Conservation (phyloP, 2,888 invertebrate species). For the Tachystola acroxantha region DNA sequence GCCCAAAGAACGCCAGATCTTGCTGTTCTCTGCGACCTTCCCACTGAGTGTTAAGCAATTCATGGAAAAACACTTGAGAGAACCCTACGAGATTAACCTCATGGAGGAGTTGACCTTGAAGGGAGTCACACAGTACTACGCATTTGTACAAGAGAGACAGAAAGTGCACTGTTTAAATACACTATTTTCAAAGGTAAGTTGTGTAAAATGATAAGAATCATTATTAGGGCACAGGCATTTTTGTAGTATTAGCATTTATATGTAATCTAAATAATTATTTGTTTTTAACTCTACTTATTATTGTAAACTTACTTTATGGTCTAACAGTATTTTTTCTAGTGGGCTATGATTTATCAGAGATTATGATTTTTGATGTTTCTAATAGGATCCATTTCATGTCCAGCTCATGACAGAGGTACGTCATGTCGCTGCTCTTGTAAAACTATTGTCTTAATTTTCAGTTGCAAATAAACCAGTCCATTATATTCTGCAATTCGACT, state of each 20-base stretch:
- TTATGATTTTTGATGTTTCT: too few relatives aligned
- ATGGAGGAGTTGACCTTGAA: constrained; percentile 99
- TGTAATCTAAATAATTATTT: too few relatives aligned
- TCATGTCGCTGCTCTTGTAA: too few relatives aligned
- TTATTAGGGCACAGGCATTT: too few relatives aligned
- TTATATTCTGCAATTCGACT: constrained; percentile 99
- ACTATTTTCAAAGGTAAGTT: constrained; percentile 94
- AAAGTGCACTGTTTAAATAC: constrained; percentile 99
- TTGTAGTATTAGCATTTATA: too few relatives aligned
- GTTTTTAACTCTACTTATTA: too few relatives aligned
- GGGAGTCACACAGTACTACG: constrained; percentile 99
- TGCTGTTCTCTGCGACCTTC: constrained; percentile 99
- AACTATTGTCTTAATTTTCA: constrained; percentile 53
- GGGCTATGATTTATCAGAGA: too few relatives aligned
- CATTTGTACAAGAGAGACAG: constrained; percentile 99
- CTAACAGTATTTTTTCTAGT: too few relatives aligned
- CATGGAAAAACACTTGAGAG: constrained; percentile 97
- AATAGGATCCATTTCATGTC: too few relatives aligned
- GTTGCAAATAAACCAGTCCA: constrained; percentile 99
- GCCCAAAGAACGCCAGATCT: constrained; percentile 97
- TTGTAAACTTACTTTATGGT: too few relatives aligned
- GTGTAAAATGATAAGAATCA: not conserved
- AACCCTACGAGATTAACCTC: constrained; percentile 99
- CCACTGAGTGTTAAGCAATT: constrained; percentile 99
- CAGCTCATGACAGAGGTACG: too few relatives aligned